Evolutionary conservation across 2,113 vertebrate species (phyloP).

Genomic region (Xiphophorus hellerii): DNA sequence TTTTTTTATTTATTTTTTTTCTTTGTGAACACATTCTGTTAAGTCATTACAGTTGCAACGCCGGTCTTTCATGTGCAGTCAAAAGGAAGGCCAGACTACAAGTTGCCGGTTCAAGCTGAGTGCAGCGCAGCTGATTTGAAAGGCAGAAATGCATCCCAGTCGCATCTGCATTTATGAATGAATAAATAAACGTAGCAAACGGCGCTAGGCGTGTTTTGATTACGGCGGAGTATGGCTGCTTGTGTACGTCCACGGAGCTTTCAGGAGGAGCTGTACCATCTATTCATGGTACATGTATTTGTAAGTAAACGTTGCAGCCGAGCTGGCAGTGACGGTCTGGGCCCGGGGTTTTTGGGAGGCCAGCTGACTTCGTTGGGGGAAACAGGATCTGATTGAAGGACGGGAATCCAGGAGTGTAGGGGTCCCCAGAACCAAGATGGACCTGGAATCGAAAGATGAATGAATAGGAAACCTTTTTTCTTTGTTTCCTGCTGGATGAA

Average conservation of each 20-base stretch:
- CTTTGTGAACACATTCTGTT: conserved; percentile 47
- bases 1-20: conserved; percentile 18
- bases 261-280: conserved; percentile 7
- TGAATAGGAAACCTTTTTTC: neutral
- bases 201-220: conserved; percentile 42
- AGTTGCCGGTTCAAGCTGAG: conserved; percentile 53
- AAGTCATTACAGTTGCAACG: conserved; percentile 40
- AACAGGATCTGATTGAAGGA: conserved; percentile 96
- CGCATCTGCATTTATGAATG: conserved; percentile 48
- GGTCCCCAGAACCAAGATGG: conserved; percentile 93
- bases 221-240: conserved; percentile 36
- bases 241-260: conserved; percentile 32
- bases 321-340: conserved; percentile 84
- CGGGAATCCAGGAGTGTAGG: conserved; percentile 96
- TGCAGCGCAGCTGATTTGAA: conserved; percentile 38
- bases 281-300: no score
- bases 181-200: conserved; percentile 36
- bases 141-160: conserved; percentile 48
- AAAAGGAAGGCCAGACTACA: conserved; percentile 30
- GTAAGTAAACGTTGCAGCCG: conserved; percentile 64
- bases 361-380: conserved; percentile 85
- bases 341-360: conserved; percentile 90
- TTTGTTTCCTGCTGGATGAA: neutral
- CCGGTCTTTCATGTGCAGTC: conserved; percentile 52
- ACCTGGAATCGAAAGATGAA: conserved; percentile 79